These are phyloP conservation scores for Gymnogyps californianus DNA, from an alignment of 2,113 vertebrate genomes.

Conservation along the genomic window DNA sequence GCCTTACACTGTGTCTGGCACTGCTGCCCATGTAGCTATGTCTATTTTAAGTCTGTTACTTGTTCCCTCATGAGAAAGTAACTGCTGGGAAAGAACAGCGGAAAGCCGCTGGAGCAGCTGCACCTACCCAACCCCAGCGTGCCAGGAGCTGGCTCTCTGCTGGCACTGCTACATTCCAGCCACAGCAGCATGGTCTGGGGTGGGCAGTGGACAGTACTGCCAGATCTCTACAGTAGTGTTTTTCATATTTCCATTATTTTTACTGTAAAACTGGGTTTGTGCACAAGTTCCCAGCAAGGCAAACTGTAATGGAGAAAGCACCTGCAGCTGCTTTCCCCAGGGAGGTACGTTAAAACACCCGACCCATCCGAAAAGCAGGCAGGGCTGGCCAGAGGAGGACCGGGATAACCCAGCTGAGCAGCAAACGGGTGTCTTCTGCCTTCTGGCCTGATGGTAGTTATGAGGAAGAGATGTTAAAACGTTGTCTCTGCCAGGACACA, in stretches of 20 bases:
- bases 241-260: background rate
- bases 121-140: accelerated
- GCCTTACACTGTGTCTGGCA: background rate
- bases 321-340: background rate
- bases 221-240: background rate
- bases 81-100: background rate
- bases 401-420: background rate
- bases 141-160: background rate
- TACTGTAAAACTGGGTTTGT: background rate
- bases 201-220: background rate
- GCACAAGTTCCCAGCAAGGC: background rate
- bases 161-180: background rate
- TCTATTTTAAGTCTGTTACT: background rate
- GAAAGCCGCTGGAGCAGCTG: background rate
- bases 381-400: background rate
- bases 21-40: background rate
- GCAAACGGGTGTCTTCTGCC: background rate
- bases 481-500: background rate
- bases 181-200: background rate
- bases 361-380: background rate
- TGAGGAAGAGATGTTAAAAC: background rate
- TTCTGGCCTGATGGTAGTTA: background rate
- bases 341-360: background rate
- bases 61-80: background rate
- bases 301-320: background rate